A percentile compares a stretch with the other conserved stretches of the same genome.
phyloP scores from a whole-genome alignment of 64 coral and sea anemone genomes.

The Platygyra sinensis region DNA sequence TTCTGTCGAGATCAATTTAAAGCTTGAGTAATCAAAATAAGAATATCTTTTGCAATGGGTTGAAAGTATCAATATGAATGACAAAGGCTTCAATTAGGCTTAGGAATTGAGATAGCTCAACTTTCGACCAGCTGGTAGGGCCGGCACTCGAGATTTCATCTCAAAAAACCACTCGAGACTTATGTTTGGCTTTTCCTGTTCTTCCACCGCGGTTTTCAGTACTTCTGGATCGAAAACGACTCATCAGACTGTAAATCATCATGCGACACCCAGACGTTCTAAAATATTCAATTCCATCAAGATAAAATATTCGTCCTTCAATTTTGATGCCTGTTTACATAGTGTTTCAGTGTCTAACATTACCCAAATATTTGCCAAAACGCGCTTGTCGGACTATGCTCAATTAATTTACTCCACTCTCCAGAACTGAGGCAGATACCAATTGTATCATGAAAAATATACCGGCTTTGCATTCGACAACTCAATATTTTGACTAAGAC shows the following conservation, averaged over 20 bases:
- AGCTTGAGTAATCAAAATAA: not conserved
- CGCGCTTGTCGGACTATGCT: not conserved
- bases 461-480: not conserved
- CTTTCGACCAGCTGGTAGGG: not conserved
- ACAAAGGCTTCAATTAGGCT: constrained; percentile 1
- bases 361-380: not conserved
- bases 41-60: not conserved
- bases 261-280: not conserved
- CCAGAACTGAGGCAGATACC: too few species aligned
- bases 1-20: constrained; percentile 20
- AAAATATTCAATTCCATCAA: not conserved
- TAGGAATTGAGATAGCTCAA: not conserved
- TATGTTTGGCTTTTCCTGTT: constrained; percentile 7
- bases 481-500: not conserved
- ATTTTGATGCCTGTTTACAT: not conserved
- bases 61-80: constrained; percentile 23
- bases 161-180: constrained; percentile 13
- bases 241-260: not conserved
- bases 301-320: not conserved
- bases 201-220: not conserved
- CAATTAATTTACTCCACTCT: not conserved
- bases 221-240: not conserved
- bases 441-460: not conserved
- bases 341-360: not conserved
- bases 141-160: constrained; percentile 9